Evolutionary conservation across 2,888 invertebrate species (phyloP), one percentile per base, ranked within the genome.

Genomic region (Epinotia demarniana): DNA sequence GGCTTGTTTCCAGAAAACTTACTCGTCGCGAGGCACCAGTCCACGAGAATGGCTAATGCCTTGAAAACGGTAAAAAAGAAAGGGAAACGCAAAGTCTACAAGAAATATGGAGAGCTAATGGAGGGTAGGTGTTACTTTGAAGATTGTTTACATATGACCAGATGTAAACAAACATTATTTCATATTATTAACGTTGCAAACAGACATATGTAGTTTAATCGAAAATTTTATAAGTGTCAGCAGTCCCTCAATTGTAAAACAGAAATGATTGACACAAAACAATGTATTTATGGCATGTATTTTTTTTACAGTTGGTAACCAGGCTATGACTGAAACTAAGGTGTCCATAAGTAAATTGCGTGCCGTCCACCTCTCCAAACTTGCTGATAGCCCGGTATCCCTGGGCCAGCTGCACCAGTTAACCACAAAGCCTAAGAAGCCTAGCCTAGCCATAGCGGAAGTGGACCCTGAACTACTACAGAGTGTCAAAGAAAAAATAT

Each of bases 291-390:
- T 18, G 39, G 5, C 2, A 67, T 19, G 13, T 27, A 27, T 43
- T 46, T 16, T 58, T 73, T 70, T 73, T 55, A 75, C 83, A 97
- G 97, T 97, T 74, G 96, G 96, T 49, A 92, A 95, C 64, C 90
- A 92, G 72, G 93, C 93, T 5, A 95, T 96, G 84, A 96, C 91
- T 69, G 96, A 96, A 89, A 95, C 95, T 19, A 96, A 95, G 85
- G 96, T 97, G 1, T 94, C 95, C 19, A 95, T 97, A 13, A 95
- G 95, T 79, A 96, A 96, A 81, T 88, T 97, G 49, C 95, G 95
- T 81, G 95, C 96, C 8, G 93, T 95, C 71, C 96, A 97, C 83
- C 87, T 97, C 6, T 95, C 96, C 16, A 93, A 96, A 78, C 93
- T 97, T 73, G 95, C 96, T 0, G 86, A 95, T 79, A 90, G 95